Evolutionary conservation across 2,888 invertebrate genomes (phyloP), one percentile per base, ranked within the genome.

Genomic region (Archips xylosteana): DNA sequence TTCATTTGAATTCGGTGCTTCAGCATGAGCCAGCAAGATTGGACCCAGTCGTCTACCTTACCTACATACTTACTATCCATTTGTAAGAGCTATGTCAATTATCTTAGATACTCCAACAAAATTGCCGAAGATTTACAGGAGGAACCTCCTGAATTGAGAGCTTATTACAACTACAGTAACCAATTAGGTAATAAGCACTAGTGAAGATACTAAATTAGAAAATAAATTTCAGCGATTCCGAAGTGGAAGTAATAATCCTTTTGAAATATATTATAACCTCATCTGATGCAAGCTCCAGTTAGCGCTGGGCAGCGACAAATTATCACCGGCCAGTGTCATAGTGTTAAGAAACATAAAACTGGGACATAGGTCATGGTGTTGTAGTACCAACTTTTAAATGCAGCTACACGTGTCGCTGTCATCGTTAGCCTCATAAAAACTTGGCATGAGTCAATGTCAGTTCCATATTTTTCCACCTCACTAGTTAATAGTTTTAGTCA

Each of bases 361-460:
- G 51, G 72, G 63, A 51, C 57, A 73, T 49, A 63, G 73, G 47
- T 73, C 73, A 73, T 60, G 73, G 68, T 71, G 65, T 32, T 23
- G 32, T 13, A 47, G 8, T 4, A 47, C 47, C 23, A 42, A 57
- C 13, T 42, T 67, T 9, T 12, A 32, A 13, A 15, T 63, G 23
- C 15, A 39, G 57, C 12, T 57, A 57, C 57, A 57, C 32, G 10
- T 54, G 42, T 23, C 45, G 45, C 23, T 32, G 45, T 45, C 9
- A 8, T 32, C 13, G 42, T 3, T 59, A 3, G 12, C 32, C 12
- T 12, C 32, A 13, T 10, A 32, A 57, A 10, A 10, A 3, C 12
- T 57, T 32, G 12, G 12, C 4, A 32, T 5, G 3, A 23, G 12
- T 54, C 0, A 32, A 57, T 2, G 23, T 57, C 32, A 57, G 57